Evolutionary conservation across 2,888 invertebrate species (phyloP).

Genomic region (Cotesia congregata): DNA sequence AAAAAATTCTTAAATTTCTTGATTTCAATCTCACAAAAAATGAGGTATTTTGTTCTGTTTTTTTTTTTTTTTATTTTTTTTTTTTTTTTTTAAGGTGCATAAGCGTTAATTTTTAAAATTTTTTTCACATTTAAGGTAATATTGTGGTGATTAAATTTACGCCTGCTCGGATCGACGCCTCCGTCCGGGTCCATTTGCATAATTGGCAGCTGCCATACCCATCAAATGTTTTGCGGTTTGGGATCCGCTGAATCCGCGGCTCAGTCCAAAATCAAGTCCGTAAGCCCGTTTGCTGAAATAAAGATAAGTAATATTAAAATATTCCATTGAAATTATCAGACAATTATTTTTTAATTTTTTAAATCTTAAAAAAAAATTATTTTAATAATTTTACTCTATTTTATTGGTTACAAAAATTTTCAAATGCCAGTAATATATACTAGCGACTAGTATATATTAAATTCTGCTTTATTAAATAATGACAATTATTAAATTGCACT

Average conservation of each 20-base stretch:
- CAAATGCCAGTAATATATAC: neutral
- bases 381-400: slow-evolving; percentile 20
- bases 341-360: neutral
- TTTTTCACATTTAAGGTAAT: neutral
- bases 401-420: slow-evolving; percentile 43
- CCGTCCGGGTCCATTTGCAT: slow-evolving; percentile 89
- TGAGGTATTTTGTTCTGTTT: neutral
- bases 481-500: too few relatives aligned
- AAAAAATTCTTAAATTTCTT: neutral
- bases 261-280: slow-evolving; percentile 84
- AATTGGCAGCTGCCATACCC: slow-evolving; percentile 91
- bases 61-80: slow-evolving; percentile 12
- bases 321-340: neutral
- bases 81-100: slow-evolving; percentile 9
- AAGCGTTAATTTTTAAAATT: neutral
- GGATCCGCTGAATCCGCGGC: slow-evolving; percentile 89
- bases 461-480: too few relatives aligned
- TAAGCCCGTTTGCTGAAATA: slow-evolving; percentile 78
- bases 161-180: slow-evolving; percentile 77
- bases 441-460: too few relatives aligned
- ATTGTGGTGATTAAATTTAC: slow-evolving; percentile 49
- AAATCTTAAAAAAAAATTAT: neutral
- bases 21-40: neutral
- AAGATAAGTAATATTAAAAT: neutral
- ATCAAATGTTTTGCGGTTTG: slow-evolving; percentile 93